A percentile compares a stretch with the other conserved stretches of the same genome.
Conservation (phyloP, 2,888 invertebrate genomes). For the Orthosia gracilis region DNA sequence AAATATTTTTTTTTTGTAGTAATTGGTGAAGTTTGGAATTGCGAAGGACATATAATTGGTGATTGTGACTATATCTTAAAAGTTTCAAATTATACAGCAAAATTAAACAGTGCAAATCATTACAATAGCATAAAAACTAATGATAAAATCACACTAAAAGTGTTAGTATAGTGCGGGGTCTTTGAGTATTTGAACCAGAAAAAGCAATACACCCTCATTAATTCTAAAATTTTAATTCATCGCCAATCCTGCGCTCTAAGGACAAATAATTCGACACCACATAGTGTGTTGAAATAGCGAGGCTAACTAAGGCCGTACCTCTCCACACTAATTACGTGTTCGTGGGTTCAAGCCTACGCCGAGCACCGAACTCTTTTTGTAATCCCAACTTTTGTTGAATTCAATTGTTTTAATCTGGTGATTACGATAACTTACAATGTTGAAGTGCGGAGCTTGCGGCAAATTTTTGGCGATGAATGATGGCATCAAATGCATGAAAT, state of each 20-base stretch:
- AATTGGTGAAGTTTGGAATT: neutral
- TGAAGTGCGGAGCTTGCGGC: too few relatives aligned
- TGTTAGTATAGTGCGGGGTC: too few relatives aligned
- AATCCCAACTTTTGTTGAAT: neutral
- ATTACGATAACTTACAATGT: too few relatives aligned
- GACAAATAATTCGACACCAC: neutral
- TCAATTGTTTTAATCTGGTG: neutral
- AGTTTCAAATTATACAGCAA: neutral
- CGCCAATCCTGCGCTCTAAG: too few relatives aligned
- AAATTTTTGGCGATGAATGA: neutral
- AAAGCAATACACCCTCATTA: too few relatives aligned
- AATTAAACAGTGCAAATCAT: neutral
- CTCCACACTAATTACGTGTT: too few relatives aligned
- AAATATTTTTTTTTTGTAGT: neutral
- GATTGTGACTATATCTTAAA: neutral
- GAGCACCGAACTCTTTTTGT: too few relatives aligned
- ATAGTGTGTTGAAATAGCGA: neutral
- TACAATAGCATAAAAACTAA: too few relatives aligned
- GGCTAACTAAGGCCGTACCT: neutral
- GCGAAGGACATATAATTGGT: neutral
- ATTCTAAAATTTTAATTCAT: too few relatives aligned
- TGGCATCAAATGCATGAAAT: conserved; percentile 3
- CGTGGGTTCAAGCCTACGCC: too few relatives aligned
- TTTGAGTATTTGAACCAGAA: too few relatives aligned
- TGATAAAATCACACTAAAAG: too few relatives aligned